Conservation (phyloP, 92 coral and sea anemone species). For the Umimayanthus chanpuru region DNA sequence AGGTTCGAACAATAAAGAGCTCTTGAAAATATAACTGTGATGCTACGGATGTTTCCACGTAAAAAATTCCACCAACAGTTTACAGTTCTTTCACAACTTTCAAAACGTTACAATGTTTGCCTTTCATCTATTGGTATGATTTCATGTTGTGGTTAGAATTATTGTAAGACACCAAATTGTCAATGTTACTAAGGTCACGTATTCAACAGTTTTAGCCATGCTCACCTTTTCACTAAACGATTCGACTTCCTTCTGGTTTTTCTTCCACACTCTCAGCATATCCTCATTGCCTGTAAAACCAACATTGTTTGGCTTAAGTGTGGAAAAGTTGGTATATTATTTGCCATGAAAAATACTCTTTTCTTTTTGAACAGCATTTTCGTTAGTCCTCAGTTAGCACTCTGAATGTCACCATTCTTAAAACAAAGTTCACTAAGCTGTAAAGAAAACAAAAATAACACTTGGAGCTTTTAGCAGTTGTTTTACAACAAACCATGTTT, state of each 20-base stretch:
- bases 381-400: too few relatives aligned
- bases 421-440: too few relatives aligned
- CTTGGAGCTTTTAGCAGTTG: too few relatives aligned
- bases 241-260: slow-evolving; percentile 9
- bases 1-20: too few relatives aligned
- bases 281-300: slow-evolving; percentile 31
- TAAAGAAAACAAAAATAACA: too few relatives aligned
- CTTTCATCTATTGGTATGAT: background rate
- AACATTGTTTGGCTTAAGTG: background rate
- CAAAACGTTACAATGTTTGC: background rate
- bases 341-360: too few relatives aligned
- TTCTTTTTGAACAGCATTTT: too few relatives aligned
- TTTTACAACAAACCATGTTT: too few relatives aligned
- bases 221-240: slow-evolving; percentile 12
- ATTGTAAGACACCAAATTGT: too few relatives aligned
- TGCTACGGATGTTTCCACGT: background rate
- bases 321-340: background rate
- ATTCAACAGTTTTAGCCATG: background rate
- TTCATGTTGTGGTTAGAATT: background rate
- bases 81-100: background rate
- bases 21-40: background rate
- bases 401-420: too few relatives aligned
- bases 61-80: background rate
- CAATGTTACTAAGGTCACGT: background rate
- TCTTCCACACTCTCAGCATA: slow-evolving; percentile 27